Evolutionary conservation across 2,113 vertebrate genomes (phyloP).

Genomic region (Butastur rufipennis): DNA sequence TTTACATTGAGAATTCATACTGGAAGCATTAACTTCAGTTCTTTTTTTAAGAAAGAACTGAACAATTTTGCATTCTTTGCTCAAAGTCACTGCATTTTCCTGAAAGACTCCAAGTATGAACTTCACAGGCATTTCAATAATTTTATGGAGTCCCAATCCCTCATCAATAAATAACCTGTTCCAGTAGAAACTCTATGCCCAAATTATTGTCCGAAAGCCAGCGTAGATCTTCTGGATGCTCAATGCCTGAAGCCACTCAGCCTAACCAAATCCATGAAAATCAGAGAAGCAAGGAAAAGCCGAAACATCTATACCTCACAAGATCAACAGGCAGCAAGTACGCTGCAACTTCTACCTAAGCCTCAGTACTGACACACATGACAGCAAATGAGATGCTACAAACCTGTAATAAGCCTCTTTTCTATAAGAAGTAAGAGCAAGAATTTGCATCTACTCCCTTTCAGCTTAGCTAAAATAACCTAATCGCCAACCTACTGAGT

Average conservation of each 20-base stretch:
- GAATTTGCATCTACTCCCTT: not conserved
- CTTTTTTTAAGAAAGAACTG: not conserved
- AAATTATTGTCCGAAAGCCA: not conserved
- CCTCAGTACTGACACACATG: not conserved
- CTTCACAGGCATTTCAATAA: not conserved
- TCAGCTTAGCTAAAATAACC: not conserved
- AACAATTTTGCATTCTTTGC: not conserved
- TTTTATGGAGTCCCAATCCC: not conserved
- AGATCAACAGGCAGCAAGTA: not conserved
- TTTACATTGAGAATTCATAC: not conserved
- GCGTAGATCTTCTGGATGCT: not conserved
- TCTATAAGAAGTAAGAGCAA: not conserved
- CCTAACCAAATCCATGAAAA: not conserved
- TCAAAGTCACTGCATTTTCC: not conserved
- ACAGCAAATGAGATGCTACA: not conserved
- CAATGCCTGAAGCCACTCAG: not conserved
- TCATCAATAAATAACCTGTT: not conserved
- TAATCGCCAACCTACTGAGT: not conserved
- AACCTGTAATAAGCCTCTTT: not conserved
- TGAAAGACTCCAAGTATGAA: not conserved
- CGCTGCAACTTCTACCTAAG: accelerated
- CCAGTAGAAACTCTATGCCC: not conserved
- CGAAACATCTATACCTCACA: not conserved
- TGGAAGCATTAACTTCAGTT: not conserved
- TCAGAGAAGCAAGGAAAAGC: not conserved